Conservation (phyloP, 2,888 invertebrate species). For the Pterobdella sp. region DNA sequence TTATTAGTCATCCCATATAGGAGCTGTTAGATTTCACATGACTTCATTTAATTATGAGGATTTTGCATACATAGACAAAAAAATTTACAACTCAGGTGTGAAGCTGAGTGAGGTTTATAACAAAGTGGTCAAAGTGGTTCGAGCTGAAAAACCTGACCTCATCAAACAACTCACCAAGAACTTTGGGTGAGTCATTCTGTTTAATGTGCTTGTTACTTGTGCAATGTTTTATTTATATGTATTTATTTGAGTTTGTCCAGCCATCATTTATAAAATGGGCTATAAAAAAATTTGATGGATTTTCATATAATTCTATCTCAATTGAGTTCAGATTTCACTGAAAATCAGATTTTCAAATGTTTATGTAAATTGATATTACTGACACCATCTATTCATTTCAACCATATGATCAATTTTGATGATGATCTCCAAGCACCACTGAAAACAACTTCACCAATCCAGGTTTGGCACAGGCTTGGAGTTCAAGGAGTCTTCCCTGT, state of each 20-base stretch:
- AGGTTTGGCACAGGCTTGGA: constrained; percentile 95
- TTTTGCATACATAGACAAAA: too few relatives aligned
- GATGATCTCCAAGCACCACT: neutral
- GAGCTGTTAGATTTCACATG: too few relatives aligned
- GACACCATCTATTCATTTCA: neutral
- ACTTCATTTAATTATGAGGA: too few relatives aligned
- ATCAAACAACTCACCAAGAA: constrained; percentile 84
- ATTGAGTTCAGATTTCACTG: neutral
- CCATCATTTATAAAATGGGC: too few relatives aligned
- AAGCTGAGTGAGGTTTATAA: constrained; percentile 37
- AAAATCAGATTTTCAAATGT: neutral
- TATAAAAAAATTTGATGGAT: neutral
- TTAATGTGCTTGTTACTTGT: too few relatives aligned
- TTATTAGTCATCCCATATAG: neutral
- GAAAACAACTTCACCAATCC: neutral
- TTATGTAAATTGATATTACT: neutral
- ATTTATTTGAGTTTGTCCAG: too few relatives aligned
- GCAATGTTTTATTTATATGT: too few relatives aligned
- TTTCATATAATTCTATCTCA: neutral
- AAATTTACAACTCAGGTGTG: constrained; percentile 29
- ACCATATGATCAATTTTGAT: neutral
- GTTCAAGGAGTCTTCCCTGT: constrained; percentile 85
- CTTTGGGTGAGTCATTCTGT: constrained; percentile 61
- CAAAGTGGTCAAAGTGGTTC: constrained; percentile 32
- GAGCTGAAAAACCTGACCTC: constrained; percentile 36